Base-by-base conservation (phyloP, 1,140 invertebrate genomes). In the Macrobrachium nipponense region DNA sequence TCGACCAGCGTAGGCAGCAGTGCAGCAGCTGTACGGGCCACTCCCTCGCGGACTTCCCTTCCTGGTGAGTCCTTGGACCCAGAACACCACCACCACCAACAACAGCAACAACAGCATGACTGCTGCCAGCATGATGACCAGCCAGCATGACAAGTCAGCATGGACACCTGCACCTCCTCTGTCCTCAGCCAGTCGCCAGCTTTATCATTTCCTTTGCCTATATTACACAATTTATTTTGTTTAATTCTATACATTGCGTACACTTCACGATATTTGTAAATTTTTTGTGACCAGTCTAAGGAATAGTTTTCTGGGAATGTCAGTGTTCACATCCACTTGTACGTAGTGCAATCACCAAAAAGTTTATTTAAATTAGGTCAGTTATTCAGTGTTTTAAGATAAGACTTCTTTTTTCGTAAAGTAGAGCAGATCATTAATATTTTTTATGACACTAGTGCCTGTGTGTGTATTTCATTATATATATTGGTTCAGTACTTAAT, bases 21-120 rank as follows among this genome's bases (percentile, higher is more conserved):
- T 68, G 73, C 73, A 59, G 58, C 89, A 91, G 90, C 90, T 92
- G 91, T 89, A 91, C 89, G 86, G 89, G 89, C 82, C 87, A 90
- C 89, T 62, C 86, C 89, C 80, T 89, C 90, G 27, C 82, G 87
- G 64, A 90, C 86, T 77, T 79, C 85, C 70, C 85, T 87, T 59
- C 61, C 85, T 76, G 85, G 85, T 87, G 85, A 87, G 85, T 87
- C 78, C 75, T 61, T 20, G 43, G 44, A 43, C 82, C 82, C 82
- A 77, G 62, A 36, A 58, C 43, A 15, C 76, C 76, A 20, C 59
- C 18, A 17, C 43, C 43, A 20, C 5, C 15, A 36, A 36, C 76
- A 20, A 36, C 76, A 51, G 51, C 51, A 51, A 51, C 51, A 51
- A 51, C 51, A 70, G 68, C 68, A 70, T 70, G 68, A 70, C 76